Conservation (phyloP, 1,140 invertebrate genomes). For the Pollicipes pollicipes region DNA sequence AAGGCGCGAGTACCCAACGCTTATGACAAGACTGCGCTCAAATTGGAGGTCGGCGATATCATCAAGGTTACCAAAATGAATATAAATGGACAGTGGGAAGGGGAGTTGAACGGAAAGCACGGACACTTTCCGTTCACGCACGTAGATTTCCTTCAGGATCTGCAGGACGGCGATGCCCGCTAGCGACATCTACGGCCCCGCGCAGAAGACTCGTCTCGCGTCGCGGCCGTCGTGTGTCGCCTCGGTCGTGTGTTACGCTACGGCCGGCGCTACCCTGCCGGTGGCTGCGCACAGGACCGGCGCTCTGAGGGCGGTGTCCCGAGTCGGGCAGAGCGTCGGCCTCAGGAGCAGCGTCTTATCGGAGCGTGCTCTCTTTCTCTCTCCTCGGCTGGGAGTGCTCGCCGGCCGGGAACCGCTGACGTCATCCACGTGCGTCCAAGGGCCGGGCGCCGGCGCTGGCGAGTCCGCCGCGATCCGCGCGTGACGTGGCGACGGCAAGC, state of each 20-base stretch:
- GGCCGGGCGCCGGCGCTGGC: too few relatives aligned
- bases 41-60: slow-evolving; percentile 79
- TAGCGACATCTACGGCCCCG: not conserved
- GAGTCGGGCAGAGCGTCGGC: too few relatives aligned
- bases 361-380: too few relatives aligned
- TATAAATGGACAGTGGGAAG: slow-evolving; percentile 96
- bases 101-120: slow-evolving; percentile 73
- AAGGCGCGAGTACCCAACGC: slow-evolving; percentile 84
- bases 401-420: too few relatives aligned
- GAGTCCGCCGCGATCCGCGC: too few relatives aligned
- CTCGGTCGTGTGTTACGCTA: not conserved
- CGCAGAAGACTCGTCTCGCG: not conserved
- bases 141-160: slow-evolving; percentile 72
- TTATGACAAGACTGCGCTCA: slow-evolving; percentile 86
- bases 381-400: too few relatives aligned
- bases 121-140: slow-evolving; percentile 96
- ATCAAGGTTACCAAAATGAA: slow-evolving; percentile 92
- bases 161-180: not conserved
- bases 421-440: too few relatives aligned
- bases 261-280: not conserved
- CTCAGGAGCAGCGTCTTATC: too few relatives aligned
- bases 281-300: too few relatives aligned
- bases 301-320: too few relatives aligned
- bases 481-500: too few relatives aligned
- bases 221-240: too few relatives aligned